Evolutionary conservation across 2,113 vertebrate genomes (phyloP).

Genomic region (Charadrius vociferus): DNA sequence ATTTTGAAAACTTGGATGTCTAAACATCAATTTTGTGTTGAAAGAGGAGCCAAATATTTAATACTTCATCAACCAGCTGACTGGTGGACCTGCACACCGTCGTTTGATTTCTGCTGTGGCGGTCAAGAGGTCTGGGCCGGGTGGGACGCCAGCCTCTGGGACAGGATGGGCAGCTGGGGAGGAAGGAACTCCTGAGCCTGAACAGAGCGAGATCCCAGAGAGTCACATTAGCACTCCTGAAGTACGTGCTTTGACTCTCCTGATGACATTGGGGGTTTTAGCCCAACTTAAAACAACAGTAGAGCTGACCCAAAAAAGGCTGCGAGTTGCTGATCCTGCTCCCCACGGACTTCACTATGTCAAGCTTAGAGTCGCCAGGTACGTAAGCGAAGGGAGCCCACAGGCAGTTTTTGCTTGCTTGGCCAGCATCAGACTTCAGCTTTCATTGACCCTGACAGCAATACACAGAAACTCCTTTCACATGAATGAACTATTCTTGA

Average conservation of each 20-base stretch:
- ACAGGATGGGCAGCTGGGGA: not conserved
- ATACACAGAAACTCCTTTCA: constrained; percentile 2
- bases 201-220: not conserved
- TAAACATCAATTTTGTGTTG: not conserved
- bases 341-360: not conserved
- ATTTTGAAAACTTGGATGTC: not conserved
- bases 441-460: constrained; percentile 46
- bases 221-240: not conserved
- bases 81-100: not conserved
- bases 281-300: not conserved
- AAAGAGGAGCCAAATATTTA: not conserved
- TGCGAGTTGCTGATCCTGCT: not conserved
- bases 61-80: not conserved
- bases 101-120: not conserved
- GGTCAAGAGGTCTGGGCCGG: not conserved
- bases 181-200: not conserved
- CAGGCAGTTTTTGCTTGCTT: constrained; percentile 21
- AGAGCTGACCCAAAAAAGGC: not conserved
- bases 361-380: not conserved
- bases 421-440: not conserved
- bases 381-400: not conserved
- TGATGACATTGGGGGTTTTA: not conserved
- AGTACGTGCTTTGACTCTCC: not conserved
- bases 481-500: constrained; percentile 23
- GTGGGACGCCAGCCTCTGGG: not conserved